Evolutionary conservation across 2,888 invertebrate genomes (phyloP).

Genomic region (Lysandra bellargus): DNA sequence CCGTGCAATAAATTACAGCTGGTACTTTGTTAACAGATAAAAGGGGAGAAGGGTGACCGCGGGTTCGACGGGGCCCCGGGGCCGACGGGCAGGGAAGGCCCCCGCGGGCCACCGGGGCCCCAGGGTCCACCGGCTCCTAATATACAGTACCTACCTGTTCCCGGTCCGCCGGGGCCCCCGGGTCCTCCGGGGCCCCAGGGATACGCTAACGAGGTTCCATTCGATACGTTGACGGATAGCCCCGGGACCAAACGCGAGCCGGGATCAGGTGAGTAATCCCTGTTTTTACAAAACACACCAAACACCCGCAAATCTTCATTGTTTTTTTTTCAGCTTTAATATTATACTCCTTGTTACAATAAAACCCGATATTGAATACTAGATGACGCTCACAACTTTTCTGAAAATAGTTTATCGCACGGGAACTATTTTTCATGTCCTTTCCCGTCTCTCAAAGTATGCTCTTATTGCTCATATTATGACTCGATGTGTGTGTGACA

Average conservation of each 20-base stretch:
- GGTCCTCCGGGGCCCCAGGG: conserved; percentile 79
- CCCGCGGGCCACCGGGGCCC: conserved; percentile 82
- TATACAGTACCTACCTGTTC: conserved; percentile 85
- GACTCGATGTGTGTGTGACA: no score
- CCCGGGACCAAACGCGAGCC: conserved; percentile 65
- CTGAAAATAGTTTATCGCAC: no score
- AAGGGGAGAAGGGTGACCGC: conserved; percentile 86
- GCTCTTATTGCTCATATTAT: no score
- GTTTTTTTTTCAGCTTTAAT: no score
- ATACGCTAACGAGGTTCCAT: conserved; percentile 56
- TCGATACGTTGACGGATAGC: conserved; percentile 69
- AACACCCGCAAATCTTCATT: not conserved
- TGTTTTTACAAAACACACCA: conserved; percentile 13
- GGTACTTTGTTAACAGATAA: conserved; percentile 56
- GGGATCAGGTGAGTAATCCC: conserved; percentile 52
- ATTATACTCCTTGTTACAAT: no score
- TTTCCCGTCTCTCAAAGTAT: no score
- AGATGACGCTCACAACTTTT: no score
- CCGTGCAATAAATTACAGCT: conserved; percentile 23
- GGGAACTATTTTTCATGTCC: no score
- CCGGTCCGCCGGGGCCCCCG: conserved; percentile 87
- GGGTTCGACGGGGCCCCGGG: conserved; percentile 84
- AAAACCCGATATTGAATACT: no score
- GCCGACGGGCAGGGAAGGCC: conserved; percentile 69
- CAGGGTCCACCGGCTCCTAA: conserved; percentile 74